phyloP scores from a whole-genome alignment of 2,113 vertebrate species.

The Prochilodus magdalenae region DNA sequence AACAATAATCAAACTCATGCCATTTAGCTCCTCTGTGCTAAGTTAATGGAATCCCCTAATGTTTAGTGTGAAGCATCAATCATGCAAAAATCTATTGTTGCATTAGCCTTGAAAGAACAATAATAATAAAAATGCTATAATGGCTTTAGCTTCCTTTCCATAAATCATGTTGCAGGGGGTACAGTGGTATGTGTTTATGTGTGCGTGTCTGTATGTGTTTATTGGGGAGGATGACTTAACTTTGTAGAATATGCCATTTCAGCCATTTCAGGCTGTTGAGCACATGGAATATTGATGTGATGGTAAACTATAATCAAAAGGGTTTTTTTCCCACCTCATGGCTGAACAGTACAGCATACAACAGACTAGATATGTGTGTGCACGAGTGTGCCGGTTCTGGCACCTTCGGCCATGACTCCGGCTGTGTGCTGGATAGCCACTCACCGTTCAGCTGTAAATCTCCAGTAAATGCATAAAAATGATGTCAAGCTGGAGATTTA shows the following conservation, averaged over 20 bases:
- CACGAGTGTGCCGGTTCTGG: slow-evolving; percentile 70
- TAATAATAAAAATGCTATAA: slow-evolving; percentile 87
- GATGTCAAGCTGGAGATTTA: slow-evolving; percentile 70
- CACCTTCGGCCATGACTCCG: slow-evolving; percentile 71
- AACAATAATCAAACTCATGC: slow-evolving; percentile 82
- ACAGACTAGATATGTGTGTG: slow-evolving; percentile 63
- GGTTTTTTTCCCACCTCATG: slow-evolving; percentile 65
- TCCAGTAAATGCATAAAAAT: slow-evolving; percentile 78
- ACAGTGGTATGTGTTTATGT: slow-evolving; percentile 52
- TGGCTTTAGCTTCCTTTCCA: slow-evolving; percentile 82
- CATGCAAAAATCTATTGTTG: slow-evolving; percentile 86
- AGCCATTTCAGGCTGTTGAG: slow-evolving; percentile 75
- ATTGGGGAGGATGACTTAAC: slow-evolving; percentile 68
- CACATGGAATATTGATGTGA: slow-evolving; percentile 79
- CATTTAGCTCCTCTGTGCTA: slow-evolving; percentile 83
- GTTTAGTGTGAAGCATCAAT: slow-evolving; percentile 84
- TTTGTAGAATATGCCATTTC: slow-evolving; percentile 73
- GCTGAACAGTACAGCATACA: slow-evolving; percentile 47
- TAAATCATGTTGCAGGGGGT: slow-evolving; percentile 77
- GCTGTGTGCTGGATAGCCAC: slow-evolving; percentile 74
- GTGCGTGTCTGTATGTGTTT: slow-evolving; percentile 38
- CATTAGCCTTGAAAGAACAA: slow-evolving; percentile 86
- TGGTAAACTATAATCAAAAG: slow-evolving; percentile 72
- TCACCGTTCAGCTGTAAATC: slow-evolving; percentile 77
- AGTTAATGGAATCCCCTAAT: slow-evolving; percentile 85